Evolutionary conservation across 2,113 vertebrate species (phyloP).

Genomic region (Hemiscyllium ocellatum): DNA sequence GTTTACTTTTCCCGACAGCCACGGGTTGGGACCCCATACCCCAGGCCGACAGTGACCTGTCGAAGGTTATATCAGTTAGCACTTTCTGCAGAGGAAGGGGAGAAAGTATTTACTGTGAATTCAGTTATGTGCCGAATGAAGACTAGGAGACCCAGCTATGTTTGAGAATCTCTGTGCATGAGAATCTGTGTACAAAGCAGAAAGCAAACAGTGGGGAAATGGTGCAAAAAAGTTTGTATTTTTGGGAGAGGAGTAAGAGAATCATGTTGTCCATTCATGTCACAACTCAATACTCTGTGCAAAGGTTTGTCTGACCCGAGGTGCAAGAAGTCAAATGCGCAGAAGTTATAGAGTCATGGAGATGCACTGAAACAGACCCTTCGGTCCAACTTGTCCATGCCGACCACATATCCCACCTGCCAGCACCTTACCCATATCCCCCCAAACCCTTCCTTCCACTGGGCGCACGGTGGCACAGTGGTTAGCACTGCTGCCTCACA

Average conservation of each 20-base stretch:
- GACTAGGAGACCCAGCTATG: neutral
- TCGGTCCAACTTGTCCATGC: too few relatives aligned
- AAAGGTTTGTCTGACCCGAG: neutral
- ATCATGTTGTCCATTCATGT: neutral
- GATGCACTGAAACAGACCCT: too few relatives aligned
- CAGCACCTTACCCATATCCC: too few relatives aligned
- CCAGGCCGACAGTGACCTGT: neutral
- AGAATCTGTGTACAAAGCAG: neutral
- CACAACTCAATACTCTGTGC: neutral
- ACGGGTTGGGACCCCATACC: neutral
- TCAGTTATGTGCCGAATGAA: neutral
- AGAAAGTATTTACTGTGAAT: neutral
- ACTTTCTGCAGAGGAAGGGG: neutral
- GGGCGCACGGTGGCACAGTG: too few relatives aligned
- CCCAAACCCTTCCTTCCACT: too few relatives aligned
- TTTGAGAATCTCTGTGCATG: neutral
- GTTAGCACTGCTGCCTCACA: too few relatives aligned
- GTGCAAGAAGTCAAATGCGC: neutral
- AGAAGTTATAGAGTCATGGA: neutral
- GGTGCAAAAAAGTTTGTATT: neutral
- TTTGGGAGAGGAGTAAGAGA: neutral
- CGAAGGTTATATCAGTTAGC: neutral
- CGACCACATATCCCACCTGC: too few relatives aligned
- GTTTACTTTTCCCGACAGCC: neutral
- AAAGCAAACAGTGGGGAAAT: neutral